Conservation (phyloP, 2,888 invertebrate genomes). For the Hydropsyche betteni region DNA sequence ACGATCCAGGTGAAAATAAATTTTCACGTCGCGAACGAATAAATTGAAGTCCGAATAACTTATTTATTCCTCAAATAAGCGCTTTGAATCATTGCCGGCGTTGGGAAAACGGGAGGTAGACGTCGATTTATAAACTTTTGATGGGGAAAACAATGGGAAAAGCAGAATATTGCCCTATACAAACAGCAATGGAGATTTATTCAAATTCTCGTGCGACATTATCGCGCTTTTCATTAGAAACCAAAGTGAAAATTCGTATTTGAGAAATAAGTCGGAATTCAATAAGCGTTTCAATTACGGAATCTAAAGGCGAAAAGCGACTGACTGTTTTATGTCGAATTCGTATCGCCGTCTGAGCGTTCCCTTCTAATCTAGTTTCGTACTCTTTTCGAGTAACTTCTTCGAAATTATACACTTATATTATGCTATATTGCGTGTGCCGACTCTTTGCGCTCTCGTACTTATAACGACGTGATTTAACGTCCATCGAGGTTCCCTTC, state of each 20-base stretch:
- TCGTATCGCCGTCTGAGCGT: background rate
- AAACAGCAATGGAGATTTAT: conserved; percentile 50
- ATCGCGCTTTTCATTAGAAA: conserved; percentile 50
- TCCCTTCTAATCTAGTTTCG: background rate
- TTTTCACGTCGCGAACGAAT: conserved; percentile 23
- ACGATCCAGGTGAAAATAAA: conserved; percentile 30
- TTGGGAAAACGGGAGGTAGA: conserved; percentile 32
- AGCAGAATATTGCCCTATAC: conserved; percentile 44
- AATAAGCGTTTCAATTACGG: conserved; percentile 40
- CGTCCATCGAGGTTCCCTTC: background rate
- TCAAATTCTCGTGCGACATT: conserved; percentile 49
- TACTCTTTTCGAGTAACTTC: too few species aligned
- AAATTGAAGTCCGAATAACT: conserved; percentile 32
- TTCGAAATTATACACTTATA: background rate
- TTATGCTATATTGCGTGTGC: background rate
- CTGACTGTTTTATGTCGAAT: conserved; percentile 23
- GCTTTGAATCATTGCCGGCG: conserved; percentile 29
- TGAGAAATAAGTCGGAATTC: conserved; percentile 47
- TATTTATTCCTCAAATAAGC: conserved; percentile 27
- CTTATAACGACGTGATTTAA: too few species aligned
- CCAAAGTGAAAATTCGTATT: conserved; percentile 42
- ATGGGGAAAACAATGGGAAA: conserved; percentile 47
- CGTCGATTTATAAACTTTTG: conserved; percentile 47
- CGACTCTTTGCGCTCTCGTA: background rate
- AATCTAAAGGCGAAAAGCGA: conserved; percentile 16